Percentiles rank a stretch among this genome's conserved stretches.
Conservation (phyloP, 2,888 invertebrate species). For the Crioceris asparagi region DNA sequence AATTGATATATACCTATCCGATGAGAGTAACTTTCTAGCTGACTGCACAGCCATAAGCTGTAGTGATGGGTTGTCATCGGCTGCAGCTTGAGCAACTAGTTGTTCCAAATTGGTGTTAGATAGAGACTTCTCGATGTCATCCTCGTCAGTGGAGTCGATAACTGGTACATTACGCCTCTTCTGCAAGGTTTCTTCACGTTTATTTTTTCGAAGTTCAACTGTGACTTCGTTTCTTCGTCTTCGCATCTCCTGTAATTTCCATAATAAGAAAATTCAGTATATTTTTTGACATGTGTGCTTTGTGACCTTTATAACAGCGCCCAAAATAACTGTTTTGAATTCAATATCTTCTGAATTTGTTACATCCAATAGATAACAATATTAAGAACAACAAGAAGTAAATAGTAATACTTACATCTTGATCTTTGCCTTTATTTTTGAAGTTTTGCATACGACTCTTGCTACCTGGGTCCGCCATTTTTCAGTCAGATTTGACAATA, state of each 20-base stretch:
- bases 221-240: slow-evolving; percentile 93
- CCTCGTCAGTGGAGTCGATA: slow-evolving; percentile 74
- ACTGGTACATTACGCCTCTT: slow-evolving; percentile 93
- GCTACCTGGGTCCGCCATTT: slow-evolving; percentile 53
- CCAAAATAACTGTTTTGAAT: too few species aligned
- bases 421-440: slow-evolving; percentile 99
- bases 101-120: slow-evolving; percentile 66
- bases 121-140: slow-evolving; percentile 59
- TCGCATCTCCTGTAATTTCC: slow-evolving; percentile 76
- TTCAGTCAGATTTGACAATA: slow-evolving; percentile 26
- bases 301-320: too few species aligned
- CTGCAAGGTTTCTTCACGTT: slow-evolving; percentile 91
- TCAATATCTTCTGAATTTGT: too few species aligned
- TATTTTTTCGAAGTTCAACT: slow-evolving; percentile 94
- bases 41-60: slow-evolving; percentile 90
- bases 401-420: slow-evolving; percentile 95
- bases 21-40: slow-evolving; percentile 89
- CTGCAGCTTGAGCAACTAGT: slow-evolving; percentile 78
- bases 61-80: slow-evolving; percentile 63
- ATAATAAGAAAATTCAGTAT: not conserved
- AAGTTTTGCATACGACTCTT: slow-evolving; percentile 87
- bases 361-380: too few species aligned
- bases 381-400: too few species aligned
- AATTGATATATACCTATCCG: too few species aligned
- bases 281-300: slow-evolving; percentile 18